Base-by-base conservation (phyloP, 2,888 invertebrate genomes). In the Caradrina kadenii region DNA sequence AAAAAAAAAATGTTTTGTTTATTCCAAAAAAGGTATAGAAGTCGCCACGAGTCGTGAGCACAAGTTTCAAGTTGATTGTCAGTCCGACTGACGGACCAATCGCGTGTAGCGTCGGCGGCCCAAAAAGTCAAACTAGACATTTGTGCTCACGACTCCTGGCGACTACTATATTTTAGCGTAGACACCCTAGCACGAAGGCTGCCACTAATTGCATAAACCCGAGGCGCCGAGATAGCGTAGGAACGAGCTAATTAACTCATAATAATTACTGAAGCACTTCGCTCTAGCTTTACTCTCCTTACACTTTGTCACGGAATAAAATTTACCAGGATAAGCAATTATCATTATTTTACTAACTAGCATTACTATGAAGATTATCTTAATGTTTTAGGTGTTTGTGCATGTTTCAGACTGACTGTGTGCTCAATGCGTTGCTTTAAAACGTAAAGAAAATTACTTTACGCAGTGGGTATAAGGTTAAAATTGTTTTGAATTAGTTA, bases 221-320 rank as follows among this genome's bases (percentile, higher is more conserved):
- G 69, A 62, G 53, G 60, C 63, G 80, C 39, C 49, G 61, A 66
- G 76, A 70, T 63, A 54, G 53, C 54, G 61, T 5, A 42, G 64
- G 21, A 75, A 72, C 49, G 42, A 66, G 66, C 19, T 71, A 75
- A 71, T 77, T 75, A 74, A 67, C 70, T 77, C 35, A 50, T 69
- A 59, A 61, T 76, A 49, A 64, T 70, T 68, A 79, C 58, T 42
- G 10, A 17, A 61, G 53, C 45, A 53, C 48, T 65, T 58, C 49
- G 42, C 31, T 53, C 48, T 42, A 22, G 62, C 54, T 31, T 61
- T 31, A 49, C 69, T 49, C 58, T 50, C 54, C 45, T 15, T 45
- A 50, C 42, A 17, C 35, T 49, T 64, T 60, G 69, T 56, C 60
- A 49, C 15, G 19, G 31, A 62, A 59, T 67, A n/a, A 7, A 21